Conservation (phyloP, 2,888 invertebrate genomes). For the Drepanosiphum platanoidis region DNA sequence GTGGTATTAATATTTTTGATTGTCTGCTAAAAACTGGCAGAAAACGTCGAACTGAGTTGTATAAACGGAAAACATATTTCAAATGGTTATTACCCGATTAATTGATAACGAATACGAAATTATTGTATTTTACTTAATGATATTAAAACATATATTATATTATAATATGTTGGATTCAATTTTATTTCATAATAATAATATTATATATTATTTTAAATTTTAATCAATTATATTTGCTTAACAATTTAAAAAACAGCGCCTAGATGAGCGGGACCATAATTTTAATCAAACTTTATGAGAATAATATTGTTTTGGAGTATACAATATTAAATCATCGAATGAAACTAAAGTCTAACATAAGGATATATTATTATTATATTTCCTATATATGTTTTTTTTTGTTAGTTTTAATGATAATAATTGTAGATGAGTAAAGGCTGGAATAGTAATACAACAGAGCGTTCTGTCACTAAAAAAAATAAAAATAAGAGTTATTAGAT, state of each 20-base stretch:
- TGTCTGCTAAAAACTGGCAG: conserved; percentile 44
- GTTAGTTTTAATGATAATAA: conserved; percentile 27
- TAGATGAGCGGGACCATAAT: conserved; percentile 57
- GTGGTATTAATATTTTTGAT: conserved; percentile 37
- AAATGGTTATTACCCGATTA: neutral
- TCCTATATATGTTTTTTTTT: conserved; percentile 26
- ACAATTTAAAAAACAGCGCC: conserved; percentile 58
- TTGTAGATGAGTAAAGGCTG: conserved; percentile 8
- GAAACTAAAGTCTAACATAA: conserved; percentile 42
- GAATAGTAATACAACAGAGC: conserved; percentile 14
- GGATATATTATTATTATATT: conserved; percentile 34
- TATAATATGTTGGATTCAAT: conserved; percentile 35
- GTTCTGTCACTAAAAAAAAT: conserved; percentile 21
- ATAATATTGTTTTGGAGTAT: conserved; percentile 34
- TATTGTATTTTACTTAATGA: conserved; percentile 35
- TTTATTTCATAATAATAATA: conserved; percentile 25
- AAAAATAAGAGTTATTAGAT: neutral
- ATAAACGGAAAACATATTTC: conserved; percentile 25
- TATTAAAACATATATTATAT: conserved; percentile 39
- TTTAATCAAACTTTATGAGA: conserved; percentile 13
- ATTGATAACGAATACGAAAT: conserved; percentile 22
- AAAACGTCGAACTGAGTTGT: conserved; percentile 13
- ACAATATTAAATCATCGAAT: conserved; percentile 37
- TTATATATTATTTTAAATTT: conserved; percentile 16
- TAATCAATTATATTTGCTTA: conserved; percentile 48